Conservation (phyloP, 2,797 vertebrate genomes). For the Myotis myotis region DNA sequence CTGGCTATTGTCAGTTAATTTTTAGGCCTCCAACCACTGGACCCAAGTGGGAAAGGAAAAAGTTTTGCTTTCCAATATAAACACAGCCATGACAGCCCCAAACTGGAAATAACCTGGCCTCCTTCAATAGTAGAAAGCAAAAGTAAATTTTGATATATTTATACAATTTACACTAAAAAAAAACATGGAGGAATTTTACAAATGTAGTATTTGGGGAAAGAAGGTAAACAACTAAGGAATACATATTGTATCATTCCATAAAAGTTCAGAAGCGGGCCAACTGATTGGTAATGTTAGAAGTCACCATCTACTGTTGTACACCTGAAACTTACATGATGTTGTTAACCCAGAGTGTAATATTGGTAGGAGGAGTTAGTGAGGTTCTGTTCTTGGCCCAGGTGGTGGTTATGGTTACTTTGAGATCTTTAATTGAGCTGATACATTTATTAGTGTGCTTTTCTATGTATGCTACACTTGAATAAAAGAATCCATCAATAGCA, state of each 20-base stretch:
- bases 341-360: background rate
- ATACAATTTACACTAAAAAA: background rate
- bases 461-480: background rate
- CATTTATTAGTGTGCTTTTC: constrained; percentile 10
- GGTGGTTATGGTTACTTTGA: background rate
- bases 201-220: background rate
- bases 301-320: background rate
- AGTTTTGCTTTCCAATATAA: background rate
- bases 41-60: background rate
- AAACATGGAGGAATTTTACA: constrained; percentile 18
- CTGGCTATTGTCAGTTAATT: background rate
- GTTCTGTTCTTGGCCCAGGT: background rate
- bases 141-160: background rate
- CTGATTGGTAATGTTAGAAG: background rate
- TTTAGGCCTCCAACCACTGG: background rate
- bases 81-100: background rate
- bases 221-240: background rate
- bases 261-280: background rate
- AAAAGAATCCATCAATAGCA: background rate
- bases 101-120: background rate
- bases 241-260: background rate
- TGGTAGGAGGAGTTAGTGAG: background rate
- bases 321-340: background rate
- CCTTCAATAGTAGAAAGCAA: background rate
- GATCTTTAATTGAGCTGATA: background rate